Base-by-base conservation (phyloP, 2,797 vertebrate genomes). In the Bryconaethiops microstoma region DNA sequence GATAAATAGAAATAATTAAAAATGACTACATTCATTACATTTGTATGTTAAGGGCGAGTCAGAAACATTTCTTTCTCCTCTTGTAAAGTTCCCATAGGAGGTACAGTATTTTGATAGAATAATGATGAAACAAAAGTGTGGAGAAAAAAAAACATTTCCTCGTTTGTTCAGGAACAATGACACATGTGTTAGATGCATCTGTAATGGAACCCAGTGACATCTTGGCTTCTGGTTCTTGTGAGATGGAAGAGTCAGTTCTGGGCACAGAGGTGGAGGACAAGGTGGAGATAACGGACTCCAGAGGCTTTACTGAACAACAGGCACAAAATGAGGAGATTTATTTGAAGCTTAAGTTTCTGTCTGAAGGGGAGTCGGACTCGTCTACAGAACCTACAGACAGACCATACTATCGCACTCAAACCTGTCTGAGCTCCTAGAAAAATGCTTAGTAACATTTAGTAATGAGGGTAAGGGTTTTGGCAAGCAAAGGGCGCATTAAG, bases 171-270 rank as follows among this genome's bases (percentile, higher is more conserved):
- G 82, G 40, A 21, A 69, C 23, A 23, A 69, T 39, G 45, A 69
- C 45, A 81, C 7, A 39, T 39, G 60, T 79, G 17, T 74, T 77
- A 74, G 68, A 79, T 63, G 29, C 73, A 55, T 65, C 76, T 71
- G 7, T 39, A 77, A 21, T 63, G 55, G 77, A 40, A 64, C 14
- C 72, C 21, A 40, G 25, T n/a, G 67, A 85, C 40, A 76, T 2
- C 50, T 79, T 35, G 48, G 21, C 62, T 4, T 72, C 71, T 77
- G 60, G 76, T 55, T 80, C 48, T 6, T 85, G 77, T 21, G 17
- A 9, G 72, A 71, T 87, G 68, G 83, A 83, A 21, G 76, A 25
- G 42, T 86, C 39, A 59, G 78, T 74, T 79, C 60, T 55, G 76
- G 74, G 23, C 39, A 63, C 14, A 73, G 54, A 25, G 60, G 25